Base-by-base conservation (phyloP, 2,113 vertebrate species). In the Chaenocephalus aceratus region DNA sequence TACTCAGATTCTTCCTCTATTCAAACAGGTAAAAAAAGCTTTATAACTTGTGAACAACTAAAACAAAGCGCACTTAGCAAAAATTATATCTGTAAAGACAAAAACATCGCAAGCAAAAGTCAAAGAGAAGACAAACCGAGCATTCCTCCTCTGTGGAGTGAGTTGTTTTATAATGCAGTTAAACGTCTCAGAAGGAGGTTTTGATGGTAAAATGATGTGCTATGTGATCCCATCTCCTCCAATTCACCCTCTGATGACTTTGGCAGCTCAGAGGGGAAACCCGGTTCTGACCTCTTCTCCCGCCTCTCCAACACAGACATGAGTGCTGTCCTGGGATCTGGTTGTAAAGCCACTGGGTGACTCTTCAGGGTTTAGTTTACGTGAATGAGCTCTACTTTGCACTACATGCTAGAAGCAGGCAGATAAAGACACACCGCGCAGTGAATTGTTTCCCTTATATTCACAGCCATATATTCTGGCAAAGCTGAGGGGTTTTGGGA, bases 131-230 rank as follows among this genome's bases (percentile, higher is more conserved):
- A 41, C 5, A 41, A 41, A 1, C 36, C 7, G 36, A 41, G 30
- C 59, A 41, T 69, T 30, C 54, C 44, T 49, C 44, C 62, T 44
- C 16, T 18, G 26, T 62, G 53, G 23, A 61, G 45, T 4, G 6
- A 56, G 70, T 44, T 74, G 58, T 74, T 77, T 69, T 73, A 34
- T 74, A 71, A 84, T 84, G 72, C 57, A 52, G 61, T 58, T 16
- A 3, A 69, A 44, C 23, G 53, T 84, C 66, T 83, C 81, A 75
- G 58, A 53, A 81, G 60, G 81, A 85, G 70, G 73, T 61, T 72
- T 72, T 85, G 62, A 83, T 84, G 48, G n/a, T 74, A 76, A 48
- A 79, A 79, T 90, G 72, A 72, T 16, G 65, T 91, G 85, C 79
- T 82, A 86, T 48, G 16, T 56, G 85, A 90, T 79, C 69, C 85